Evolutionary conservation across 2,888 invertebrate species (phyloP).

Genomic region (Theretra japonica): DNA sequence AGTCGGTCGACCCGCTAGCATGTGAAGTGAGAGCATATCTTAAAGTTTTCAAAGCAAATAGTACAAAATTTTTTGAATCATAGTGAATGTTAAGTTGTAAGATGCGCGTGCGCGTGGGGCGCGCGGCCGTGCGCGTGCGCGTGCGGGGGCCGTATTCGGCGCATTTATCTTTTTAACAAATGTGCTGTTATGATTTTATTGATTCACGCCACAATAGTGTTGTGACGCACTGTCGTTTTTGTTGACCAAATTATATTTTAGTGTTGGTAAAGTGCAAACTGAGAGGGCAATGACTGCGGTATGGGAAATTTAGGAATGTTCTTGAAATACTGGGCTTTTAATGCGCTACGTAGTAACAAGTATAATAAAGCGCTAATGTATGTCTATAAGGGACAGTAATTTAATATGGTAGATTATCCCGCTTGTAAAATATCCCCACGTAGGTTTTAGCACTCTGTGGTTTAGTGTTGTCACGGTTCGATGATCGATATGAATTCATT

Average conservation of each 20-base stretch:
- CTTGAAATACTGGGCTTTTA: too few relatives aligned
- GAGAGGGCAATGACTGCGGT: background rate
- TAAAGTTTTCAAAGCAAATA: constrained; percentile 22
- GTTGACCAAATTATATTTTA: constrained; percentile 25
- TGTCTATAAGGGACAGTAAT: too few relatives aligned
- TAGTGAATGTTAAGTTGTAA: constrained; percentile 17
- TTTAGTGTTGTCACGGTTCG: background rate
- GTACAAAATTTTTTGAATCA: constrained; percentile 23
- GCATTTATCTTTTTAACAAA: constrained; percentile 51
- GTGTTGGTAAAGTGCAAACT: constrained; percentile 1
- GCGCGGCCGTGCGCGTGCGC: constrained; percentile 38
- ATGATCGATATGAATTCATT: background rate
- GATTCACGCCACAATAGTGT: constrained; percentile 35
- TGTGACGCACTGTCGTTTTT: constrained; percentile 31
- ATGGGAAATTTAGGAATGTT: background rate
- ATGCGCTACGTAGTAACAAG: background rate
- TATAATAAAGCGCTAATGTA: too few relatives aligned
- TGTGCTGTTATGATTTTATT: constrained; percentile 50
- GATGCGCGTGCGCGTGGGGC: background rate
- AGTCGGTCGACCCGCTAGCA: background rate
- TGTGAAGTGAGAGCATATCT: constrained; percentile 15
- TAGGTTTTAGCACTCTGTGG: background rate
- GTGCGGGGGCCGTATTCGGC: constrained; percentile 60
- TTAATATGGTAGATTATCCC: too few relatives aligned
- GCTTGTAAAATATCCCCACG: too few relatives aligned